Evolutionary conservation across 2,888 invertebrate species (phyloP).

Genomic region (Mamestra brassicae): DNA sequence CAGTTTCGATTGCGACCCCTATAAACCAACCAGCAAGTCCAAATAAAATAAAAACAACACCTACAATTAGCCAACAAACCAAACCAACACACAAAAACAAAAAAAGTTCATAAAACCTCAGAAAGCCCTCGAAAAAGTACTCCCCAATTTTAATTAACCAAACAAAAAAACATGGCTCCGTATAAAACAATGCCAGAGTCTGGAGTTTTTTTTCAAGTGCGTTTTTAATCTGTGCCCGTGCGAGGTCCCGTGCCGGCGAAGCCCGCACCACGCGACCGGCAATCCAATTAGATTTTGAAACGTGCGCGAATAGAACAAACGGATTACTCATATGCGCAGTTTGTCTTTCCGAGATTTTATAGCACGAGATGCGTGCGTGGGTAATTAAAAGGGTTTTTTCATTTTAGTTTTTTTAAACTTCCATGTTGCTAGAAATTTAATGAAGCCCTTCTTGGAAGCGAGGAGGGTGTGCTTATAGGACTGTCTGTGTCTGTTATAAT

Average conservation of each 20-base stretch:
- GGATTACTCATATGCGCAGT: slow-evolving; percentile 74
- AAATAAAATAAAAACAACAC: not conserved
- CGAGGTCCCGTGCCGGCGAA: slow-evolving; percentile 77
- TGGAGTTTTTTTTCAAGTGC: slow-evolving; percentile 56
- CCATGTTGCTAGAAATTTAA: not conserved
- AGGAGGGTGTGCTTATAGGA: not conserved
- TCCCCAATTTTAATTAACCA: slow-evolving; percentile 27
- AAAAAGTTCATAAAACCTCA: not conserved
- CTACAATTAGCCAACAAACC: slow-evolving; percentile 2
- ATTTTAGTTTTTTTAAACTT: not conserved
- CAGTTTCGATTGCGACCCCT: not conserved
- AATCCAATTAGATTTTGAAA: slow-evolving; percentile 79
- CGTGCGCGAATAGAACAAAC: slow-evolving; percentile 69
- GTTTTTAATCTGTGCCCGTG: slow-evolving; percentile 60
- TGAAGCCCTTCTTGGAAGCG: not conserved
- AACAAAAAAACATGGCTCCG: slow-evolving; percentile 21
- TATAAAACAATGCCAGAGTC: slow-evolving; percentile 21
- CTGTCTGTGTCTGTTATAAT: too few species aligned
- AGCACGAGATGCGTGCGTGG: slow-evolving; percentile 45
- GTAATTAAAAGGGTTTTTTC: not conserved
- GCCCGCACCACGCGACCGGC: slow-evolving; percentile 76
- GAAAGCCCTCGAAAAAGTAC: slow-evolving; percentile 9
- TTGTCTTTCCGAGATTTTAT: slow-evolving; percentile 69
- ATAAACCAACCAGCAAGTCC: not conserved
- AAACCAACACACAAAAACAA: slow-evolving; percentile 8